Conservation (phyloP, 2,797 vertebrate genomes). For the Chrysocyon brachyurus region DNA sequence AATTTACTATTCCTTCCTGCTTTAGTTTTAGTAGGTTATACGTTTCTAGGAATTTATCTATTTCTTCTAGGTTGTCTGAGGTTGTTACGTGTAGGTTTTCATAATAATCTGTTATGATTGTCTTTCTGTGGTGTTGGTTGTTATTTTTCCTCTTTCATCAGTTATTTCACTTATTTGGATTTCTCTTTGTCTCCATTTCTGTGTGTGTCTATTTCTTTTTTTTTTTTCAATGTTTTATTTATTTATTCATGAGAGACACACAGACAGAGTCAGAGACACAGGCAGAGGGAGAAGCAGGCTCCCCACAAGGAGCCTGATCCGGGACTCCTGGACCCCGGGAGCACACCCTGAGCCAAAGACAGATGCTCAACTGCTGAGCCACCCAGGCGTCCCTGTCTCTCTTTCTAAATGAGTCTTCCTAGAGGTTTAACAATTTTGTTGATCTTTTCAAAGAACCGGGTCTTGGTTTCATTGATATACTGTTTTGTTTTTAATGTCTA, state of each 20-base stretch:
- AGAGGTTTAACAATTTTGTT: background rate
- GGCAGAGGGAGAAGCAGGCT: too few relatives aligned
- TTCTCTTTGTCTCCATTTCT: background rate
- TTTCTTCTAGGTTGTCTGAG: background rate
- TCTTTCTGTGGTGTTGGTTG: background rate
- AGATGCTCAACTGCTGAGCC: too few relatives aligned
- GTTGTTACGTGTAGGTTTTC: background rate
- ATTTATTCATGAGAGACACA: too few relatives aligned
- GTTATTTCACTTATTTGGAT: background rate
- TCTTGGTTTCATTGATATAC: background rate
- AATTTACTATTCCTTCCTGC: background rate
- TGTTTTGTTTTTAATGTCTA: background rate
- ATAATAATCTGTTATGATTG: background rate
- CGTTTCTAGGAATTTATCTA: background rate
- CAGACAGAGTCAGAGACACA: too few relatives aligned
- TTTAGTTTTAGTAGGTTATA: background rate
- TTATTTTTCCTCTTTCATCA: background rate
- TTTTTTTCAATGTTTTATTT: too few relatives aligned
- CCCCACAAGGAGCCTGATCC: too few relatives aligned
- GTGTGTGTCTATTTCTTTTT: background rate
- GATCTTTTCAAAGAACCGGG: background rate
- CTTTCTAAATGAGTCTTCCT: background rate
- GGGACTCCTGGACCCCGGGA: too few relatives aligned
- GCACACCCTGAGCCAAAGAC: too few relatives aligned
- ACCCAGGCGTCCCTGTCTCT: background rate